A percentile compares a stretch with the other conserved stretches of the same genome.
Evolutionary conservation across 1,140 invertebrate species (phyloP).

Genomic region (Diabrotica virgifera): DNA sequence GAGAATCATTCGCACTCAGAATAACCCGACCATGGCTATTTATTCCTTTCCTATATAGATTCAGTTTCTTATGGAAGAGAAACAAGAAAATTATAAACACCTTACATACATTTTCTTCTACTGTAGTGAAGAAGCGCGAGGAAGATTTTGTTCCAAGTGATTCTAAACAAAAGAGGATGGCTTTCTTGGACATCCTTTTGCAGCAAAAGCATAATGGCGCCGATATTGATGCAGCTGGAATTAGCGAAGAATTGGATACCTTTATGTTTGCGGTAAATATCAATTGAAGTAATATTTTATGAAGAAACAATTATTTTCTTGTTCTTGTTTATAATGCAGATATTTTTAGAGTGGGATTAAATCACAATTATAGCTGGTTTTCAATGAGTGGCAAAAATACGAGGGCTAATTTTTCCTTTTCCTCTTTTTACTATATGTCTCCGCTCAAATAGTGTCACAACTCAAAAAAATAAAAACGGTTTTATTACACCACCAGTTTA

Average conservation of each 20-base stretch:
- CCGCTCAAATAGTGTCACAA: too few relatives aligned
- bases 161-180: conserved; percentile 55
- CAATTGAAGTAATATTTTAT: too few relatives aligned
- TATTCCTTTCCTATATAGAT: conserved; percentile 18
- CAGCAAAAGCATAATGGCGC: conserved; percentile 54
- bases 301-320: too few relatives aligned
- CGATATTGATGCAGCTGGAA: conserved; percentile 61
- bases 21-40: conserved; percentile 58
- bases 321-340: too few relatives aligned
- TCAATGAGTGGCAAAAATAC: too few relatives aligned
- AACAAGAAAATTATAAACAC: conserved; percentile 51
- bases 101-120: conserved; percentile 66
- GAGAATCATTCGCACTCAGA: conserved; percentile 50
- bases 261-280: conserved; percentile 74
- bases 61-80: conserved; percentile 21
- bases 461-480: too few relatives aligned
- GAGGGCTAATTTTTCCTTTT: too few relatives aligned
- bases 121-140: conserved; percentile 49
- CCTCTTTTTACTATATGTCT: too few relatives aligned
- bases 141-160: conserved; percentile 7
- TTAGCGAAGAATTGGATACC: conserved; percentile 82
- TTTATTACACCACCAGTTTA: too few relatives aligned
- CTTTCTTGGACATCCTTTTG: conserved; percentile 73
- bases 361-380: too few relatives aligned
- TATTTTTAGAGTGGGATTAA: too few relatives aligned